Conservation (phyloP, 2,888 invertebrate species). For the Acleris cristana region DNA sequence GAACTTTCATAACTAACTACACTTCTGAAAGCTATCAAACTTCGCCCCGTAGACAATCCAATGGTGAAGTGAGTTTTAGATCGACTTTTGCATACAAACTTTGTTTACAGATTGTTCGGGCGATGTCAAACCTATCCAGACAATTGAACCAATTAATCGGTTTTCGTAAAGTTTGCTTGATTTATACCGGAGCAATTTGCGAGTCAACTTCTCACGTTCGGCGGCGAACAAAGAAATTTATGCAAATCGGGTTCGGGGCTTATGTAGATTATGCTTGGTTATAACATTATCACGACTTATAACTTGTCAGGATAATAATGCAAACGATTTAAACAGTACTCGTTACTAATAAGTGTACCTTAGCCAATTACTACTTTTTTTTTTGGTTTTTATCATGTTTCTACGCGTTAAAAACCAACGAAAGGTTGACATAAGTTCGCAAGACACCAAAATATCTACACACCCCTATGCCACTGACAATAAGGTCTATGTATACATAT, state of each 20-base stretch:
- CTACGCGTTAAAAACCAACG: no score
- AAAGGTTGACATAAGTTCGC: no score
- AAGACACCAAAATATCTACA: no score
- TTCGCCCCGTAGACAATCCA: constrained; percentile 71
- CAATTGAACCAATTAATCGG: constrained; percentile 77
- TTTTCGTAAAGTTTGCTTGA: constrained; percentile 60
- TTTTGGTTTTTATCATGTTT: neutral
- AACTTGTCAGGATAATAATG: constrained; percentile 11
- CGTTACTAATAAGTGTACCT: neutral
- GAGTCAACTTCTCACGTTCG: constrained; percentile 35
- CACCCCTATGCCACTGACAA: no score
- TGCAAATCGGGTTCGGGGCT: constrained; percentile 20
- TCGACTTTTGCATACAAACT: constrained; percentile 78
- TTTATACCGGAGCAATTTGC: constrained; percentile 45
- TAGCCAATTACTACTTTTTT: neutral
- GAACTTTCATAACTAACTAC: constrained; percentile 69
- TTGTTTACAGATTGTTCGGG: constrained; percentile 70
- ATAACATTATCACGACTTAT: constrained; percentile 18
- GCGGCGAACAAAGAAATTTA: constrained; percentile 33
- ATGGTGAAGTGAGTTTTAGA: constrained; percentile 65
- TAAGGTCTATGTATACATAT: no score
- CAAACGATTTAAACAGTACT: neutral
- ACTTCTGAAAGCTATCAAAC: constrained; percentile 74
- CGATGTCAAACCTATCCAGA: constrained; percentile 72
- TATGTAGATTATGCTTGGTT: constrained; percentile 13